Percentiles rank a stretch among this genome's conserved stretches.
Conservation (phyloP, 1,140 invertebrate genomes). For the Bombus difficillimus region DNA sequence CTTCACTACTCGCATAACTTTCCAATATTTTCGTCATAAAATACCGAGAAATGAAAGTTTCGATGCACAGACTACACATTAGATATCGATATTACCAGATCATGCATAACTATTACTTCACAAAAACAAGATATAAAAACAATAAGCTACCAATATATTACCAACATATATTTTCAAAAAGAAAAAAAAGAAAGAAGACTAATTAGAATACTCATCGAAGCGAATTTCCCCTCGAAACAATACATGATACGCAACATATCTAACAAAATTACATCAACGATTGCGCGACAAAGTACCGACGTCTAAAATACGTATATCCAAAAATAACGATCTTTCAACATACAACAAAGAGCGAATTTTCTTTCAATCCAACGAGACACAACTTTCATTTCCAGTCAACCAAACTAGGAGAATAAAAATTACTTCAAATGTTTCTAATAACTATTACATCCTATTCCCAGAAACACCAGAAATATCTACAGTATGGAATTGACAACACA, state of each 20-base stretch:
- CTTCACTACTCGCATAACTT: not conserved
- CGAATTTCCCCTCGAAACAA: not conserved
- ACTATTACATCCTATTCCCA: not conserved
- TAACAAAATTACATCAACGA: not conserved
- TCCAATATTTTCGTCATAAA: too few relatives aligned
- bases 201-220: not conserved
- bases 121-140: not conserved
- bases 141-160: not conserved
- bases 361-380: not conserved
- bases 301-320: not conserved
- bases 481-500: not conserved
- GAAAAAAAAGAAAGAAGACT: too few relatives aligned
- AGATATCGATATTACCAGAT: not conserved
- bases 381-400: constrained; percentile 13
- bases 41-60: constrained; percentile 9
- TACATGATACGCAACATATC: not conserved
- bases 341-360: not conserved
- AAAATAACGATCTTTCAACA: not conserved
- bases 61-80: too few relatives aligned
- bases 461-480: not conserved
- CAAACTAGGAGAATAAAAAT: not conserved
- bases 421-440: not conserved
- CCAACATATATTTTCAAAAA: not conserved
- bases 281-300: not conserved
- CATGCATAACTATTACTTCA: not conserved